Base-by-base conservation (phyloP, 2,888 invertebrate genomes). In the Strigamia transsilvanica region DNA sequence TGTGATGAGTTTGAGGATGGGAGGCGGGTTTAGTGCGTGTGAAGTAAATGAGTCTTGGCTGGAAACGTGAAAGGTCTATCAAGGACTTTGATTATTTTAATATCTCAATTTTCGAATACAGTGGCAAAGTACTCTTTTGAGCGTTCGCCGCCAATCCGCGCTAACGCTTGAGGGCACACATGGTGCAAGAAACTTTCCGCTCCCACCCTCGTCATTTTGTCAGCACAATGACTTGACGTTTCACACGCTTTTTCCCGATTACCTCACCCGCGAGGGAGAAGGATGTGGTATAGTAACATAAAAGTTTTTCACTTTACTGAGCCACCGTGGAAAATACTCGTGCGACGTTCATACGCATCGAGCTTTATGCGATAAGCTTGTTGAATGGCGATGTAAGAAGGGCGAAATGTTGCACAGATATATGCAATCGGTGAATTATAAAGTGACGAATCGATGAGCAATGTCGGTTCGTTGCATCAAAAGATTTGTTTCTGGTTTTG, bases 181-280 rank as follows among this genome's bases (percentile, higher is more conserved):
- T 15, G 42, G 42, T 42, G 42, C 42, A 61, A 61, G 61, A 61
- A 61, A 61, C 61, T 61, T 18, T 9, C 61, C n/a, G 61, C 61
- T 61, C 61, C 61, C 61, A 61, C 61, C 61, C 61, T 21, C 21
- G 61, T 61, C 61, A 61, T 61, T 61, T 61, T 61, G 61, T 61
- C 61, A 61, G 61, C 61, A 61, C 61, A 61, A 61, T 61, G 61
- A n/a, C 61, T 21, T 61, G 61, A 61, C 61, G 61, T 61, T 61
- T 61, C 61, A 61, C 61, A 61, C 61, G 61, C 61, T 61, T 61
- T 61, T 61, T 61, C 61, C 61, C 61, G 61, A 61, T 61, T 61
- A 61, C 61, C 61, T 21, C 61, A 61, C 61, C 61, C 61, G 61
- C 61, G 61, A 61, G 61, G 61, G 61, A 61, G 61, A n/a, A 61